Conservation (phyloP, 2,797 vertebrate genomes). For the Kryptopterus vitreolus region DNA sequence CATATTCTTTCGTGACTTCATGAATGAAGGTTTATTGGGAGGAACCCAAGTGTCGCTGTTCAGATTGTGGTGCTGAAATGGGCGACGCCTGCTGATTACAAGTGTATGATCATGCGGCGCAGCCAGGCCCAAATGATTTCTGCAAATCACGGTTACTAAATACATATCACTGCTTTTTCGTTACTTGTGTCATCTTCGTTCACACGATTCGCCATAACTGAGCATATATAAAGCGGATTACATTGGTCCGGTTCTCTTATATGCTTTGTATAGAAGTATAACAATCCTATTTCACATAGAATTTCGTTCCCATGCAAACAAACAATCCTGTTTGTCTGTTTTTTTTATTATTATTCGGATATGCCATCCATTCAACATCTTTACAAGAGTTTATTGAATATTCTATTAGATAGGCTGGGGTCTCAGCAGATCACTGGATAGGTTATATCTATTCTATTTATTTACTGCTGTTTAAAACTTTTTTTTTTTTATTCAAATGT, state of each 20-base stretch:
- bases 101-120: constrained; percentile 2
- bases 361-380: not conserved
- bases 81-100: constrained; percentile 53
- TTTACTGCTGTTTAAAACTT: too few species aligned
- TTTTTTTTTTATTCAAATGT: too few species aligned
- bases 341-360: not conserved
- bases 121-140: not conserved
- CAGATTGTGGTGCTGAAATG: constrained; percentile 69
- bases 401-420: not conserved
- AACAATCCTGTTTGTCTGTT: not conserved
- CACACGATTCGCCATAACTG: too few species aligned
- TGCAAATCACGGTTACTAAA: not conserved
- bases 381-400: not conserved
- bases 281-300: not conserved
- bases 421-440: too few species aligned
- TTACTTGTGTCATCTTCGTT: not conserved
- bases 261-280: too few species aligned
- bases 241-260: not conserved
- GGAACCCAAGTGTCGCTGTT: constrained; percentile 61
- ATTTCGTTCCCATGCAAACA: not conserved
- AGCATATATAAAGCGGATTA: not conserved
- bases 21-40: not conserved
- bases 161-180: too few species aligned
- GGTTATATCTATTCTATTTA: too few species aligned
- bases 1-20: not conserved